Evolutionary conservation across 2,888 invertebrate species (phyloP).

Genomic region (Diplolepis rosae): DNA sequence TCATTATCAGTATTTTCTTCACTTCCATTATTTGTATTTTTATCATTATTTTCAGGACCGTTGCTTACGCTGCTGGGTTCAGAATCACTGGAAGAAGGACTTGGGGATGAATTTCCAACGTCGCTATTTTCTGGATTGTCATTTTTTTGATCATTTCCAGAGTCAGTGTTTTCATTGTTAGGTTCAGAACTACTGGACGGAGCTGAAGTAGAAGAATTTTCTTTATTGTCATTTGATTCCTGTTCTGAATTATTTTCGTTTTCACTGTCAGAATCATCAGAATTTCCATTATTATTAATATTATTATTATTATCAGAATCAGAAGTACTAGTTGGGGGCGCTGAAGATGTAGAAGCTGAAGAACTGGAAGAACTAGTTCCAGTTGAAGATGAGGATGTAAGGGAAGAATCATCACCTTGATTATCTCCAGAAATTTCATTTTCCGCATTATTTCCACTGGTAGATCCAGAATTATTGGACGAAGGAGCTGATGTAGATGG

Average conservation of each 20-base stretch:
- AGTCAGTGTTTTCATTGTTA: background rate
- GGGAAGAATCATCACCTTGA: background rate
- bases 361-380: background rate
- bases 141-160: background rate
- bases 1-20: background rate
- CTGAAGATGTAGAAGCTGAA: background rate
- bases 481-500: background rate
- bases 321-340: background rate
- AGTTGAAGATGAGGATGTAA: background rate
- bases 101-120: background rate
- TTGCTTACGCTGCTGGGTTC: too few relatives aligned
- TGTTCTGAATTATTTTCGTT: too few relatives aligned
- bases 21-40: background rate
- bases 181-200: background rate
- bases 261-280: too few relatives aligned
- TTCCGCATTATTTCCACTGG: too few relatives aligned
- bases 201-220: background rate
- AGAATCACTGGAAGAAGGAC: too few relatives aligned
- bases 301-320: background rate
- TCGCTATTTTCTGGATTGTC: background rate
- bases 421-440: too few relatives aligned
- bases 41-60: too few relatives aligned
- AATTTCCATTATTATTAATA: background rate
- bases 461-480: background rate
- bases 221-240: too few relatives aligned